A percentile compares a stretch with the other conserved stretches of the same genome.
These are phyloP conservation scores for Imbricaverruca yamaguchii DNA, from an alignment of 2,888 invertebrate species.

Conservation along the genomic window DNA sequence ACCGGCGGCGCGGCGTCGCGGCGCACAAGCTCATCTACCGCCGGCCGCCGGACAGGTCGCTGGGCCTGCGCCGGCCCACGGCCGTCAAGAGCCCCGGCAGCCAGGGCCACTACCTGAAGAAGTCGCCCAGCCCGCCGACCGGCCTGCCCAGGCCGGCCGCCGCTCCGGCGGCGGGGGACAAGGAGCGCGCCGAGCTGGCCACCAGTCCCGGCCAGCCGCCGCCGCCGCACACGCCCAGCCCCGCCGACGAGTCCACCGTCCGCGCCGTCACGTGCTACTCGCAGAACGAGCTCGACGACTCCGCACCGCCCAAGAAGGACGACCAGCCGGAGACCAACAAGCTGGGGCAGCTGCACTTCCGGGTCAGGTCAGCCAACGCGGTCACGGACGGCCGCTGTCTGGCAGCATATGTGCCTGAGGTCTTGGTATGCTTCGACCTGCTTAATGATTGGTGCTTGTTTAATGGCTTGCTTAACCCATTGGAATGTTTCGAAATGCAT, in stretches of 20 bases:
- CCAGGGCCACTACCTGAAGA: conserved; percentile 72
- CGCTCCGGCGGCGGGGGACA: neutral
- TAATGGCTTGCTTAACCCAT: too few species aligned
- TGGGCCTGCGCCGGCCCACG: conserved; percentile 63
- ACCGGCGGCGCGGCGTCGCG: conserved; percentile 50
- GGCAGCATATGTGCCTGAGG: too few species aligned
- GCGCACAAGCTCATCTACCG: conserved; percentile 35
- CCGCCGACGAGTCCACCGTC: neutral
- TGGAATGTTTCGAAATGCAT: too few species aligned
- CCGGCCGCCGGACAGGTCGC: conserved; percentile 37
- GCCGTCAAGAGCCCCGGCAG: conserved; percentile 73
- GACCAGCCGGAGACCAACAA: conserved; percentile 49
- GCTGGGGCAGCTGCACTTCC: conserved; percentile 82
- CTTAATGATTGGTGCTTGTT: too few species aligned
- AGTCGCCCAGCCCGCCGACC: conserved; percentile 78
- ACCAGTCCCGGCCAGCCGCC: neutral
- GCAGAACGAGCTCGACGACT: conserved; percentile 50
- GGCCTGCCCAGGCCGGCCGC: conserved; percentile 38
- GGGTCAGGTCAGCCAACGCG: conserved; percentile 54
- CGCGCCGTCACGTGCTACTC: conserved; percentile 40
- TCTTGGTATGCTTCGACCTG: too few species aligned
- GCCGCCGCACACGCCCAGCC: conserved; percentile 12
- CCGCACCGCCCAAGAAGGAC: conserved; percentile 42
- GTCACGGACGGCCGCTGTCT: too few species aligned
- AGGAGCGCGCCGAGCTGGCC: neutral